phyloP scores from a whole-genome alignment of 2,888 invertebrate genomes.

The Lasius platythorax region DNA sequence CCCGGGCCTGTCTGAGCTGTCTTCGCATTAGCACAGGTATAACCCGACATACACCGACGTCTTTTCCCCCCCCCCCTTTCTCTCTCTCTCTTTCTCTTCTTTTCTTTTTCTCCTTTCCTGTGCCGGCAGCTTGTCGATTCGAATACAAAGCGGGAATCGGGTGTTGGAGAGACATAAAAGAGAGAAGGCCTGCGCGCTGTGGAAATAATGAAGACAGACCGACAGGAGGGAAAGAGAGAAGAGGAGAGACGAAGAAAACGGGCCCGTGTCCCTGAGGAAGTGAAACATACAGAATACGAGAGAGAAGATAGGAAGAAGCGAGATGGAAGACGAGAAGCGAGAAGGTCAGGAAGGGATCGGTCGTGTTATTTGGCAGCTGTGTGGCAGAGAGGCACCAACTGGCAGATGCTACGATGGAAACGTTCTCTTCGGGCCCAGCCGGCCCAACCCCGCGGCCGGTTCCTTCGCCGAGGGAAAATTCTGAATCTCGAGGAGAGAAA shows the following conservation, averaged over 20 bases:
- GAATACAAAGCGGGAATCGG: constrained; percentile 64
- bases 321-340: constrained; percentile 2
- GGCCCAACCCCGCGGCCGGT: constrained; percentile 70
- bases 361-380: constrained; percentile 82
- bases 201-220: constrained; percentile 62
- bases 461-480: constrained; percentile 48
- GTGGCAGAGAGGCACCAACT: constrained; percentile 75
- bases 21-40: constrained; percentile 35
- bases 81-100: constrained; percentile 7
- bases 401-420: constrained; percentile 83
- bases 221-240: constrained; percentile 27
- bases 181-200: constrained; percentile 54
- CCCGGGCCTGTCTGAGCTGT: constrained; percentile 35
- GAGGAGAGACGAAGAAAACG: constrained; percentile 13
- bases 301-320: constrained; percentile 44
- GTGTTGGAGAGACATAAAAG: constrained; percentile 60
- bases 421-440: constrained; percentile 82
- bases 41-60: constrained; percentile 29
- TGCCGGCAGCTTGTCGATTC: constrained; percentile 62
- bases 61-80: constrained; percentile 13
- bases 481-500: constrained; percentile 9
- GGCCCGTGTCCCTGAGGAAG: constrained; percentile 27
- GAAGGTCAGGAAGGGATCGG: constrained; percentile 61
- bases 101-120: constrained; percentile 24
- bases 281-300: constrained; percentile 52